A percentile compares a stretch with the other conserved stretches of the same genome.
Evolutionary conservation across 1,140 invertebrate species (phyloP).

Genomic region (Phymorhynchus buccinoides): DNA sequence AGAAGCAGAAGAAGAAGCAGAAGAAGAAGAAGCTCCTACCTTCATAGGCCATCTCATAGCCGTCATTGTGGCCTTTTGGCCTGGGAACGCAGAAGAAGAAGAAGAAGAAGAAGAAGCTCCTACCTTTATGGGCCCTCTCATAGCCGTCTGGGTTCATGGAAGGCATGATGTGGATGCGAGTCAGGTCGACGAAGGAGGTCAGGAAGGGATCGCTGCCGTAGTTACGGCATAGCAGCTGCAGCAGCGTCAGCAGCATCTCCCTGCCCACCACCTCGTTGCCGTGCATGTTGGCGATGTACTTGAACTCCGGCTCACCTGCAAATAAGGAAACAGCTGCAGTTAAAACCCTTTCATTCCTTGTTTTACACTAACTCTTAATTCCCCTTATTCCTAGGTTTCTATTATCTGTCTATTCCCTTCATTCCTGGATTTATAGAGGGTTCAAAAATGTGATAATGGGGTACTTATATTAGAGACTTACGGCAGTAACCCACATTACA

Average conservation of each 20-base stretch:
- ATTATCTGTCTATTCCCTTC: too few relatives aligned
- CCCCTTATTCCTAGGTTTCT: too few relatives aligned
- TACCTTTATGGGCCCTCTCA: conserved; percentile 82
- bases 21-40: too few relatives aligned
- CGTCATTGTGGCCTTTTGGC: too few relatives aligned
- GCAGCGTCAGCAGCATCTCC: conserved; percentile 82
- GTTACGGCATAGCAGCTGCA: conserved; percentile 81
- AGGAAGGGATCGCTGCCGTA: conserved; percentile 80
- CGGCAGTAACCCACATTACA: too few relatives aligned
- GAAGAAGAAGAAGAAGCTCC: too few relatives aligned
- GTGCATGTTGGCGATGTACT: conserved; percentile 93
- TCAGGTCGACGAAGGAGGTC: conserved; percentile 81
- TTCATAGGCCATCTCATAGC: conserved; percentile 76
- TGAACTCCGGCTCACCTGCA: conserved; percentile 77
- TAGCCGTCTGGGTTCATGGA: conserved; percentile 93
- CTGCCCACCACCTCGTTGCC: conserved; percentile 91
- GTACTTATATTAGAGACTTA: background rate
- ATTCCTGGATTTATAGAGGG: too few relatives aligned
- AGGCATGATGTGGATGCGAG: conserved; percentile 89
- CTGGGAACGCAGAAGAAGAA: too few relatives aligned
- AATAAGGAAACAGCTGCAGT: too few relatives aligned
- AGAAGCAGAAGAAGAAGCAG: too few relatives aligned
- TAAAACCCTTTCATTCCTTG: too few relatives aligned
- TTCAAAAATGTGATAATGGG: background rate
- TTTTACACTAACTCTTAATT: too few relatives aligned